Percentiles rank a stretch among this genome's conserved stretches.
Evolutionary conservation across 2,888 invertebrate genomes (phyloP).

Genomic region (Andrena bucephala): DNA sequence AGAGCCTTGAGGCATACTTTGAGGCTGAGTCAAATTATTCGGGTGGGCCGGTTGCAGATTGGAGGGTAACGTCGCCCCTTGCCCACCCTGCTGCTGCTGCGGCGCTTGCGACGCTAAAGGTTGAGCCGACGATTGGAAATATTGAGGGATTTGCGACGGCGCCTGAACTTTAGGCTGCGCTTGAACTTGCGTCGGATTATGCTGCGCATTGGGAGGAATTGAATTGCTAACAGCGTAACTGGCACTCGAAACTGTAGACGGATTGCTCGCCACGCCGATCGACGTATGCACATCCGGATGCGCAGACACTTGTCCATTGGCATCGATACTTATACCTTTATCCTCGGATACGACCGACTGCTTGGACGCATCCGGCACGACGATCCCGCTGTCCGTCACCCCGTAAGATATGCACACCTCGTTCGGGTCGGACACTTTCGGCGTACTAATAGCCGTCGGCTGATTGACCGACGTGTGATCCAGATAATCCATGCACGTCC

Average conservation of each 20-base stretch:
- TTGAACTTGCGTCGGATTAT: conserved; percentile 86
- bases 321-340: conserved; percentile 76
- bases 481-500: conserved; percentile 97
- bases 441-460: conserved; percentile 78
- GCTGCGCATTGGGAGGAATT: conserved; percentile 86
- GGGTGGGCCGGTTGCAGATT: conserved; percentile 86
- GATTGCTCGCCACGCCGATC: conserved; percentile 75
- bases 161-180: conserved; percentile 85
- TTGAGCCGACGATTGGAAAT: conserved; percentile 76
- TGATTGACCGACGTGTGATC: conserved; percentile 90
- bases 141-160: conserved; percentile 81
- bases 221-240: conserved; percentile 76
- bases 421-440: conserved; percentile 82
- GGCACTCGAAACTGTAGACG: conserved; percentile 75
- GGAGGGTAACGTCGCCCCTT: conserved; percentile 88
- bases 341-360: conserved; percentile 76
- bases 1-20: conserved; percentile 87
- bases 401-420: conserved; percentile 84
- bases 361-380: conserved; percentile 78
- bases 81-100: conserved; percentile 84
- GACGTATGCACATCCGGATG: conserved; percentile 77
- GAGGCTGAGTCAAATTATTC: conserved; percentile 87
- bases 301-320: conserved; percentile 80
- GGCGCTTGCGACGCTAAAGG: conserved; percentile 79
- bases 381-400: conserved; percentile 81